phyloP scores from a whole-genome alignment of 2,888 invertebrate genomes.

The Colletes collaris region DNA sequence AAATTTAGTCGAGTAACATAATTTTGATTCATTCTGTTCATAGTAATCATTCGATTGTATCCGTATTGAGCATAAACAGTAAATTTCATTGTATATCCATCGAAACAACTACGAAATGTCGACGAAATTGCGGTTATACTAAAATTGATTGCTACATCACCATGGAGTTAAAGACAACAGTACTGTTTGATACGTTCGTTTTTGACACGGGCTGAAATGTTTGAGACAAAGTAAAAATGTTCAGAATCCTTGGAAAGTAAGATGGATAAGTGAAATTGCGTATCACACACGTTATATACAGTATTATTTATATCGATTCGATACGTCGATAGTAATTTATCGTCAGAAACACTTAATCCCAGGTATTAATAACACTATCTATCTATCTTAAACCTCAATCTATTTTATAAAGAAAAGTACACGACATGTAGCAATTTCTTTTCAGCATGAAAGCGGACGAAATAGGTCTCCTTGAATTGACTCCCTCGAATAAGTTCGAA shows the following conservation, averaged over 20 bases:
- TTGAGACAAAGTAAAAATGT: neutral
- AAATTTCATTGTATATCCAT: neutral
- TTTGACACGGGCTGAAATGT: neutral
- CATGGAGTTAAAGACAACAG: constrained; percentile 40
- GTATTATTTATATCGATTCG: too few relatives aligned
- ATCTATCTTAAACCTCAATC: neutral
- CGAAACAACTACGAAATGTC: neutral
- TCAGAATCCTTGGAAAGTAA: neutral
- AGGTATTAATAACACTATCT: neutral
- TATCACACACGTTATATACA: too few relatives aligned
- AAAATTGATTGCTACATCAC: constrained; percentile 47
- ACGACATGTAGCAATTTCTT: neutral
- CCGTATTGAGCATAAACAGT: neutral
- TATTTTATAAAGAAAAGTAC: neutral
- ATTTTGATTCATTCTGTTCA: neutral
- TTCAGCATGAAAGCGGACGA: constrained; percentile 41
- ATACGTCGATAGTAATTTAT: neutral
- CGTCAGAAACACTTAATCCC: neutral
- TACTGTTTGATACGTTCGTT: neutral
- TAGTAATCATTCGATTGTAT: neutral
- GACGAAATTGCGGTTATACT: neutral
- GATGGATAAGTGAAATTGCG: neutral
- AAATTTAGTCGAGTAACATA: neutral
- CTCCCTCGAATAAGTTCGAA: constrained; percentile 32
- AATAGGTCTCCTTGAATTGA: constrained; percentile 20